phyloP scores from a whole-genome alignment of 2,888 invertebrate genomes.

The Thymelicus acteon region DNA sequence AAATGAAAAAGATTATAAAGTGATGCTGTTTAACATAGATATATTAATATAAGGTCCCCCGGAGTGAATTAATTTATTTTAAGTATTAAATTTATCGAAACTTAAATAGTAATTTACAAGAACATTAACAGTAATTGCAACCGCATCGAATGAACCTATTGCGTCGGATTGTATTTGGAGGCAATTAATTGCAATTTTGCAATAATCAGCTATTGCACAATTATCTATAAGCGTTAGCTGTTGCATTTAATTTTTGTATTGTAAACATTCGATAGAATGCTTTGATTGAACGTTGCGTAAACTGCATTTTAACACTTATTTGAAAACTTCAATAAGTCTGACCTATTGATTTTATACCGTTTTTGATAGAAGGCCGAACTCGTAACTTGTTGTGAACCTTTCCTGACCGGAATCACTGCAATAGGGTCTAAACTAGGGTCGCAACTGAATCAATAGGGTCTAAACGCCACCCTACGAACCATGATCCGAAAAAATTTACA shows the following conservation, averaged over 20 bases:
- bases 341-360: not conserved
- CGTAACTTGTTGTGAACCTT: no score
- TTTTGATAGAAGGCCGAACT: no score
- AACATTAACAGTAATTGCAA: constrained; percentile 24
- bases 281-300: not conserved
- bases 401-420: no score
- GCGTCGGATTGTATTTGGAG: constrained; percentile 14
- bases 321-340: not conserved
- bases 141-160: constrained; percentile 35
- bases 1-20: no score
- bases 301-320: not conserved
- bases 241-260: constrained; percentile 15
- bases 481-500: no score
- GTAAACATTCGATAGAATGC: constrained; percentile 3
- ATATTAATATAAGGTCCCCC: not conserved
- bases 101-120: constrained; percentile 10
- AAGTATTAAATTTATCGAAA: not conserved
- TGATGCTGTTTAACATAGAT: no score
- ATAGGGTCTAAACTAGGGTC: no score
- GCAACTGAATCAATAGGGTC: no score
- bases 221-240: constrained; percentile 13
- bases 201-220: constrained; percentile 29
- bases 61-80: constrained; percentile 1
- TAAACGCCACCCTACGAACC: no score
- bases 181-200: constrained; percentile 39